Conservation (phyloP, 2,888 invertebrate species). For the Rhingia rostrata region DNA sequence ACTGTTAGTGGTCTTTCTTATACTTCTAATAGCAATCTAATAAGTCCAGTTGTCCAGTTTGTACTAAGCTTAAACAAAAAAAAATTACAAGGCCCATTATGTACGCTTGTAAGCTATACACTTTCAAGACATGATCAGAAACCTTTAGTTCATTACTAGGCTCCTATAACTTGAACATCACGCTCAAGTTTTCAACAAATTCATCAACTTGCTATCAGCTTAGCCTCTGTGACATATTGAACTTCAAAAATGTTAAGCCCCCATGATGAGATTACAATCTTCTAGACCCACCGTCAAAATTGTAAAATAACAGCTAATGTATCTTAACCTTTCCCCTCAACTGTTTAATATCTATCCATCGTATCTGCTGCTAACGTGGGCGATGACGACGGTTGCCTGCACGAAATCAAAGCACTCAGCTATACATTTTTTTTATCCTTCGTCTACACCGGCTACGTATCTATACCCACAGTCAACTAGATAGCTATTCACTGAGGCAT, state of each 20-base stretch:
- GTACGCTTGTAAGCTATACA: too few species aligned
- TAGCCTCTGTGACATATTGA: neutral
- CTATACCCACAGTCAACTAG: conserved; percentile 68
- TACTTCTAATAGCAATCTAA: too few species aligned
- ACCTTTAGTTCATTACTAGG: too few species aligned
- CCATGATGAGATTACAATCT: conserved; percentile 35
- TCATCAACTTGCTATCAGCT: too few species aligned
- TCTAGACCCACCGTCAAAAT: neutral
- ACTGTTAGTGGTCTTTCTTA: too few species aligned
- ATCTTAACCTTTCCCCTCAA: conserved; percentile 62
- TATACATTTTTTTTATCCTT: conserved; percentile 18
- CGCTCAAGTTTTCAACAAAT: too few species aligned
- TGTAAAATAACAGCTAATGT: conserved; percentile 47
- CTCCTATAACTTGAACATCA: too few species aligned
- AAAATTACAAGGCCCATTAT: too few species aligned
- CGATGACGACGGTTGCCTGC: conserved; percentile 52
- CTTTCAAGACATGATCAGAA: too few species aligned
- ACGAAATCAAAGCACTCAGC: conserved; percentile 70
- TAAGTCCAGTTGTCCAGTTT: too few species aligned
- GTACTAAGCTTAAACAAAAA: too few species aligned
- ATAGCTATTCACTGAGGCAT: conserved; percentile 73
- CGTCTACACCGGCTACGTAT: conserved; percentile 41
- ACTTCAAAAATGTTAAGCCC: conserved; percentile 27
- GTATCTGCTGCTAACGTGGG: conserved; percentile 58
- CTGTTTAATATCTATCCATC: conserved; percentile 61